phyloP scores from a whole-genome alignment of 2,113 vertebrate genomes.

The Taxidea taxus region DNA sequence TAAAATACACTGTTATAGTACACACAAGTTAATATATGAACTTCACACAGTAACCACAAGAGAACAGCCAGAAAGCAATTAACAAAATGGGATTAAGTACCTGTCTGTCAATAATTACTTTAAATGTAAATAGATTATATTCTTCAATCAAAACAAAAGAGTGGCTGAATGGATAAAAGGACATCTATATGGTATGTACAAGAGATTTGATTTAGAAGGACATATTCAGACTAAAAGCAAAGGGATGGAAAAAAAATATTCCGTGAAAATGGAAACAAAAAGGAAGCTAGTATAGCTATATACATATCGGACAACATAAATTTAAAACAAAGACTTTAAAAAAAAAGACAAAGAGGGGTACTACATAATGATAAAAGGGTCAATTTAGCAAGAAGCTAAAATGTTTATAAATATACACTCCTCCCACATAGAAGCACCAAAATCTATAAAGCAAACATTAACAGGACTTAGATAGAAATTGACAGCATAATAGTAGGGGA shows the following conservation, averaged over 20 bases:
- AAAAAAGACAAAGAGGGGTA: not conserved
- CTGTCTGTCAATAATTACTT: not conserved
- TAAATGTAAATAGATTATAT: not conserved
- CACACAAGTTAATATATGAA: not conserved
- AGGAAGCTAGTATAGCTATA: not conserved
- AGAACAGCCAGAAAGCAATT: not conserved
- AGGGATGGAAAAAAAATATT: not conserved
- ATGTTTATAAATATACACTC: not conserved
- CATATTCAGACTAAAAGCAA: not conserved
- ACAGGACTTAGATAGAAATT: not conserved
- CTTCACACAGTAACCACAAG: not conserved
- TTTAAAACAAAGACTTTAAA: not conserved
- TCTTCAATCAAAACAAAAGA: not conserved
- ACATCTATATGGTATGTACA: not conserved
- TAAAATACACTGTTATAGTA: not conserved
- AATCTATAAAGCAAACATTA: not conserved
- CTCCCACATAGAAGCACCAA: not conserved
- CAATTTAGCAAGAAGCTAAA: not conserved
- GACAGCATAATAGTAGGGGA: not conserved
- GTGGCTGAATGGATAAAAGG: not conserved
- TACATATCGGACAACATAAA: not conserved
- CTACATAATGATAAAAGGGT: not conserved
- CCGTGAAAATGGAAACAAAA: not conserved
- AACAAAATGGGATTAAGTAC: not conserved
- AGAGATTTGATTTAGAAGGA: not conserved